phyloP scores from a whole-genome alignment of 2,888 invertebrate genomes.

The Drosophila siamana region DNA sequence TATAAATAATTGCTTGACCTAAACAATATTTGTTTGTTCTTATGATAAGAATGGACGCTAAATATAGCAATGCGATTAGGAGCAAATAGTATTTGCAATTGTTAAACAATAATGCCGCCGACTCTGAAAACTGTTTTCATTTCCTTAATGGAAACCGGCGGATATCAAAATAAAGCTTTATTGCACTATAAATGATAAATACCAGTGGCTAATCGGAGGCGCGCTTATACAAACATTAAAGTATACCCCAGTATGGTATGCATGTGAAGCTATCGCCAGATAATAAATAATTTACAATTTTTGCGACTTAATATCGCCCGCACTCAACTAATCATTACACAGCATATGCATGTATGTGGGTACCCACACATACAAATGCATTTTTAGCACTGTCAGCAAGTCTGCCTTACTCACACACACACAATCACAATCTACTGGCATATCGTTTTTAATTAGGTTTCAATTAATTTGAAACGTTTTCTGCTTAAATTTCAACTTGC shows the following conservation, averaged over 20 bases:
- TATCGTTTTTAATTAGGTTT: constrained; percentile 53
- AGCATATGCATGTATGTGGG: background rate
- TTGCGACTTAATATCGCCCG: constrained; percentile 5
- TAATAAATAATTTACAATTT: constrained; percentile 37
- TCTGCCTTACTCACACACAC: constrained; percentile 11
- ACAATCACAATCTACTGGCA: background rate
- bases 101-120: constrained; percentile 6
- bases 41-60: constrained; percentile 1
- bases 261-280: background rate
- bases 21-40: background rate
- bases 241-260: background rate
- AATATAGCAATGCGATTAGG: constrained; percentile 5
- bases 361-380: background rate
- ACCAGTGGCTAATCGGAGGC: background rate
- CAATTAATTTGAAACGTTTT: constrained; percentile 49
- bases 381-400: constrained; percentile 14
- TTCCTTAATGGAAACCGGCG: constrained; percentile 13
- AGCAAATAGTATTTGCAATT: constrained; percentile 9
- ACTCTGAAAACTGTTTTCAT: background rate
- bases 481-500: constrained; percentile 29
- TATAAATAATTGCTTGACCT: background rate
- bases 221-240: constrained; percentile 2
- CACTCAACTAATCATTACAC: constrained; percentile 1
- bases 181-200: constrained; percentile 15
- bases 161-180: constrained; percentile 5